These are phyloP conservation scores for Agrotis segetum DNA, from an alignment of 2,888 invertebrate genomes.

Conservation along the genomic window DNA sequence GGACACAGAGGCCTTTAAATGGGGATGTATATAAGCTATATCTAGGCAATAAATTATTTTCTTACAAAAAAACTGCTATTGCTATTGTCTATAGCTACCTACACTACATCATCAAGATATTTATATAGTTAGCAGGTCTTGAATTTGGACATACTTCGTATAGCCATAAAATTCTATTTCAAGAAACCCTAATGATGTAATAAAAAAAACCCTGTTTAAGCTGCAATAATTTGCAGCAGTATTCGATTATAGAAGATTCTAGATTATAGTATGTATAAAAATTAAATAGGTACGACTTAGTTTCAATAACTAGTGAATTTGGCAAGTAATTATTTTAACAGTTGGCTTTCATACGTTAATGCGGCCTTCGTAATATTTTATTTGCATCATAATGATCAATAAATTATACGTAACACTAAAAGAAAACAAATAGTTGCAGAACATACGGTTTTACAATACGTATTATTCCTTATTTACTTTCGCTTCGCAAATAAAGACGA, in stretches of 20 bases:
- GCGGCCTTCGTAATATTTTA: not conserved
- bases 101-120: not conserved
- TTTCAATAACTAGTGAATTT: not conserved
- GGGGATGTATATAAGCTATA: not conserved
- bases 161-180: too few relatives aligned
- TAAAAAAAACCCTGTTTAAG: too few relatives aligned
- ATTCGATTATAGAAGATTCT: not conserved
- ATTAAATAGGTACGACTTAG: too few relatives aligned
- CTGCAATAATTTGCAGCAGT: too few relatives aligned
- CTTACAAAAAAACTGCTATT: not conserved
- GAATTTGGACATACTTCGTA: too few relatives aligned
- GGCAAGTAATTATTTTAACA: not conserved
- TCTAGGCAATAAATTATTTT: not conserved
- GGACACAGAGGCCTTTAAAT: not conserved
- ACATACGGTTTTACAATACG: slow-evolving; percentile 1
- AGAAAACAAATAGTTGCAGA: slow-evolving; percentile 8
- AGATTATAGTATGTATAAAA: too few relatives aligned
- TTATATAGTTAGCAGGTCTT: too few relatives aligned
- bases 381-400: not conserved
- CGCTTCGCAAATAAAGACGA: slow-evolving; percentile 15
- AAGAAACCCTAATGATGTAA: too few relatives aligned
- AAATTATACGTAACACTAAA: not conserved
- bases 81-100: too few relatives aligned
- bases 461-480: slow-evolving; percentile 8
- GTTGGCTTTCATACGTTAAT: not conserved